Evolutionary conservation across 2,797 vertebrate genomes (phyloP).

Genomic region (Arrhamphus sclerolepis): DNA sequence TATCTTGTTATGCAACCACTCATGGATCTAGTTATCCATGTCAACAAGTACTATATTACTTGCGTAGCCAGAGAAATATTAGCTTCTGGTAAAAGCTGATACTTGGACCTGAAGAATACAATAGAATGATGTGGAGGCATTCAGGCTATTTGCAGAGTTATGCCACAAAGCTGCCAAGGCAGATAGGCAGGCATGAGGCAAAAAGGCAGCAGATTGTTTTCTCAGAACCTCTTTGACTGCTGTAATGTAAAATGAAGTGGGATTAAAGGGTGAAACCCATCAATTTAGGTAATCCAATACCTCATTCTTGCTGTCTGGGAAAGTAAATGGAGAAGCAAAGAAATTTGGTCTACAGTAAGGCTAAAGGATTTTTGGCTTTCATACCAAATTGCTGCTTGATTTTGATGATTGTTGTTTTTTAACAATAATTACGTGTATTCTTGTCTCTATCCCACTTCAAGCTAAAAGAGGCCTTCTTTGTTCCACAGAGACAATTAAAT

Average conservation of each 20-base stretch:
- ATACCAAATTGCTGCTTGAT: background rate
- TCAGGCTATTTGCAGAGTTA: slow-evolving; percentile 61
- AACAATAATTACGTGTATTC: background rate
- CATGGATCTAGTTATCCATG: slow-evolving; percentile 6
- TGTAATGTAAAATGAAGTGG: slow-evolving; percentile 54
- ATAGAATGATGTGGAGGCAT: slow-evolving; percentile 48
- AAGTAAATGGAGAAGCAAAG: slow-evolving; percentile 41
- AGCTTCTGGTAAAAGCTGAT: slow-evolving; percentile 18
- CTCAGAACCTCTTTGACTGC: slow-evolving; percentile 55
- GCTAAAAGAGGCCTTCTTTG: no score
- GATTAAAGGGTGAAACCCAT: slow-evolving; percentile 65
- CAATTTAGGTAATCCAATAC: slow-evolving; percentile 64
- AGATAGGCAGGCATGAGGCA: slow-evolving; percentile 47
- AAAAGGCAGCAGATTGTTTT: slow-evolving; percentile 54
- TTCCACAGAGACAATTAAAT: no score
- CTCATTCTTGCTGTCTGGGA: slow-evolving; percentile 55
- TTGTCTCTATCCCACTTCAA: no score
- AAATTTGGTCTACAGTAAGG: slow-evolving; percentile 25
- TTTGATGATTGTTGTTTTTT: background rate
- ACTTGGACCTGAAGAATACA: slow-evolving; percentile 29
- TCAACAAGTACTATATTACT: slow-evolving; percentile 9
- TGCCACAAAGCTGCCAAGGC: slow-evolving; percentile 39
- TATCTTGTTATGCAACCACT: slow-evolving; percentile 3
- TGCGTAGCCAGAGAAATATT: slow-evolving; percentile 22
- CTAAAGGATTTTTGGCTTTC: slow-evolving; percentile 27